Percentiles rank a stretch among this genome's conserved stretches.
Evolutionary conservation across 2,888 invertebrate species (phyloP).

Genomic region (Patella depressa): DNA sequence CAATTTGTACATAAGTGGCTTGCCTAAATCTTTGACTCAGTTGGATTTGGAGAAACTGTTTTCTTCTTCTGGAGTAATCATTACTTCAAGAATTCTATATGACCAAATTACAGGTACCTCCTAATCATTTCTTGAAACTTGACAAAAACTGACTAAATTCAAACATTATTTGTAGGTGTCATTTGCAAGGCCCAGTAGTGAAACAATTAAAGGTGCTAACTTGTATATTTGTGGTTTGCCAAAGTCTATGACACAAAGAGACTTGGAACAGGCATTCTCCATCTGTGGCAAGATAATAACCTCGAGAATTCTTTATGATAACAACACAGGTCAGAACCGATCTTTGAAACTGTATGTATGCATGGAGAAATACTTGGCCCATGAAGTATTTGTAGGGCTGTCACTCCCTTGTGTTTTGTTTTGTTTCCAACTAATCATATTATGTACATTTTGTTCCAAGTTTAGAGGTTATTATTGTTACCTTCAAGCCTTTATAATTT

Average conservation of each 20-base stretch:
- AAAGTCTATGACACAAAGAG: conserved; percentile 70
- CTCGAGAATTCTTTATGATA: conserved; percentile 72
- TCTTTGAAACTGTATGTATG: conserved; percentile 28
- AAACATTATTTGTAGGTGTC: conserved; percentile 69
- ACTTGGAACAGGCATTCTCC: conserved; percentile 71
- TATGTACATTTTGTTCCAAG: neutral
- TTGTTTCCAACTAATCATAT: conserved; percentile 4
- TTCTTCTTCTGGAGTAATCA: conserved; percentile 71
- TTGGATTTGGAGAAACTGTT: conserved; percentile 72
- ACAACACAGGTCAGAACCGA: conserved; percentile 68
- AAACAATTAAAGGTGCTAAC: conserved; percentile 72
- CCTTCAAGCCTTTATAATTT: neutral
- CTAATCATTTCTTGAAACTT: conserved; percentile 19
- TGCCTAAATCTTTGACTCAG: conserved; percentile 72
- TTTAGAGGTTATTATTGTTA: conserved; percentile 12
- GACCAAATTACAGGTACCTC: conserved; percentile 71
- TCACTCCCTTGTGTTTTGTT: conserved; percentile 10
- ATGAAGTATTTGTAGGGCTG: conserved; percentile 1
- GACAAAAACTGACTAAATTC: conserved; percentile 33
- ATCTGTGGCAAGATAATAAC: conserved; percentile 72
- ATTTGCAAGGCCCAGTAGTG: conserved; percentile 72
- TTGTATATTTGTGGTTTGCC: conserved; percentile 72
- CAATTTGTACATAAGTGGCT: conserved; percentile 72
- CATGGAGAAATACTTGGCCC: conserved; percentile 26
- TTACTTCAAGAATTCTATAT: conserved; percentile 72